A percentile compares a stretch with the other conserved stretches of the same genome.
Evolutionary conservation across 2,888 invertebrate species (phyloP).

Genomic region (Cephus nigrinus): DNA sequence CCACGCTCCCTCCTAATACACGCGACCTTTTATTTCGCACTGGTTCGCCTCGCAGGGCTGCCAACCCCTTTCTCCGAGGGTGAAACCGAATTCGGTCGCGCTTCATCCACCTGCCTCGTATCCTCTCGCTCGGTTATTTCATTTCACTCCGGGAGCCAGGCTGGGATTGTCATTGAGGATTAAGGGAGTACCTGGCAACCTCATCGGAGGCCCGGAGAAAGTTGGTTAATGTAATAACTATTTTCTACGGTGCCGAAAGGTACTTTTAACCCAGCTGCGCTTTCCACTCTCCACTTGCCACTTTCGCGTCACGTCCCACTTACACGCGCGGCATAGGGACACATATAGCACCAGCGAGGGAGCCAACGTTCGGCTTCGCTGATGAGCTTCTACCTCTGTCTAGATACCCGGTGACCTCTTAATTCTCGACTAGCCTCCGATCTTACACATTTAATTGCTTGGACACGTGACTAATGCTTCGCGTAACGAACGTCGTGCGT

Average conservation of each 20-base stretch:
- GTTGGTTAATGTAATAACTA: constrained; percentile 30
- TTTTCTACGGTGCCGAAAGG: constrained; percentile 21
- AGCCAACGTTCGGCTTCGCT: not conserved
- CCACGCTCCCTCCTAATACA: not conserved
- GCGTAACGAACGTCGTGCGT: not conserved
- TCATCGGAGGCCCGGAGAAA: constrained; percentile 20
- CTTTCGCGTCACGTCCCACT: not conserved
- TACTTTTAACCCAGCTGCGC: constrained; percentile 3
- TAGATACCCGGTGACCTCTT: not conserved
- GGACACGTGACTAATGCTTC: not conserved
- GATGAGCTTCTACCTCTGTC: not conserved
- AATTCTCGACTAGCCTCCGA: not conserved
- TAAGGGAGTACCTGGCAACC: constrained; percentile 10
- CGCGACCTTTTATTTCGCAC: not conserved
- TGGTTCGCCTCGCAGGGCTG: not conserved
- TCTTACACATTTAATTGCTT: not conserved
- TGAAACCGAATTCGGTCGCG: not conserved
- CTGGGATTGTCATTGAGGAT: constrained; percentile 24
- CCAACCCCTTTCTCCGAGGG: not conserved
- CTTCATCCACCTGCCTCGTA: not conserved
- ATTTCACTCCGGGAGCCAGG: constrained; percentile 14
- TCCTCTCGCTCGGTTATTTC: not conserved
- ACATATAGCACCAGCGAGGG: not conserved
- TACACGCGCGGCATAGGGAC: not conserved
- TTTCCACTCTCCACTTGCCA: constrained; percentile 5